A percentile compares a stretch with the other conserved stretches of the same genome.
These are phyloP conservation scores for Adelognathus sp. DNA, from an alignment of 2,888 invertebrate species.

Conservation along the genomic window DNA sequence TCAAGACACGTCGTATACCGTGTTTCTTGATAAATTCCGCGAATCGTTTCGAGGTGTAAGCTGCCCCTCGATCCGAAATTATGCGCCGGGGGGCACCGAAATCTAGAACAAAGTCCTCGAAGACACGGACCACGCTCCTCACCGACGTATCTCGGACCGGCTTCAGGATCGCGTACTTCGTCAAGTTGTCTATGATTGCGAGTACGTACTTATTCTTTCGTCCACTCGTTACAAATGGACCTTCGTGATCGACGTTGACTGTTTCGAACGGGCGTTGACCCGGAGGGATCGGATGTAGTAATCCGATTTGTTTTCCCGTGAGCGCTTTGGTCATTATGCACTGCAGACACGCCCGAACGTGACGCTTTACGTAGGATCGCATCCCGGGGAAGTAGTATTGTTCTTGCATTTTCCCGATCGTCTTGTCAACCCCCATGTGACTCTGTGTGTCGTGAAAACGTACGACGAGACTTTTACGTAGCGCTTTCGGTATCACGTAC, in stretches of 20 bases:
- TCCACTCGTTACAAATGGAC: conserved; percentile 53
- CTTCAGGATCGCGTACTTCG: background rate
- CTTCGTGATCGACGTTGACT: conserved; percentile 55
- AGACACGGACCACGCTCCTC: background rate
- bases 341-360: conserved; percentile 52
- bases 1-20: conserved; percentile 49
- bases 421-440: background rate
- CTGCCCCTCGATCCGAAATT: conserved; percentile 57
- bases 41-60: conserved; percentile 37
- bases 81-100: conserved; percentile 55
- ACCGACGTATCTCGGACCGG: conserved; percentile 7
- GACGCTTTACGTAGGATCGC: background rate
- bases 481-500: conserved; percentile 22
- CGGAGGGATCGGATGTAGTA: conserved; percentile 56
- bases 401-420: background rate
- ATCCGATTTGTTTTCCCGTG: conserved; percentile 50
- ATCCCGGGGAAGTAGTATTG: background rate
- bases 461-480: conserved; percentile 47
- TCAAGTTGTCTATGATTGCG: conserved; percentile 44
- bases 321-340: conserved; percentile 39
- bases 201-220: conserved; percentile 52
- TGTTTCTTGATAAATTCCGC: conserved; percentile 9
- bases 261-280: conserved; percentile 55
- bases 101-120: conserved; percentile 47
- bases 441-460: background rate